Evolutionary conservation across 2,113 vertebrate genomes (phyloP).

Genomic region (Larimichthys polyactis): DNA sequence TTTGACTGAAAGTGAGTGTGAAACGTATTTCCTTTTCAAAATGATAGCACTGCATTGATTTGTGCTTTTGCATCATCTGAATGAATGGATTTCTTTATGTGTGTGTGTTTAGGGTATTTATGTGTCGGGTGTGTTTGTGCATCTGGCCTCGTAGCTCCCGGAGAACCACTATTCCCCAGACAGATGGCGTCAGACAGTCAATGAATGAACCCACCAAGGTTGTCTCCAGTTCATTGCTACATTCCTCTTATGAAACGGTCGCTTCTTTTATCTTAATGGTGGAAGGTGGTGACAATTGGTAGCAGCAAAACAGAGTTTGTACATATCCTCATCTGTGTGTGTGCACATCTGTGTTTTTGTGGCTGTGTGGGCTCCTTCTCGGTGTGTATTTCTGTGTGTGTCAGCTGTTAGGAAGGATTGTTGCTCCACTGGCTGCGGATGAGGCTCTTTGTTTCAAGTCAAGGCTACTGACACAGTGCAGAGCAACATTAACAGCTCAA

Average conservation of each 20-base stretch:
- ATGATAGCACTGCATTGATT: not conserved
- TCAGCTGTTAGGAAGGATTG: conserved; percentile 1
- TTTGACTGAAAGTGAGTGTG: not conserved
- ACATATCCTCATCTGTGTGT: not conserved
- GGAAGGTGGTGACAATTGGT: not conserved
- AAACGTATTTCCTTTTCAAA: not conserved
- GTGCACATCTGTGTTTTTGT: not conserved
- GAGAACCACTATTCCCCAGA: not conserved
- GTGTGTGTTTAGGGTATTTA: not conserved
- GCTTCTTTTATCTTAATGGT: conserved; percentile 36
- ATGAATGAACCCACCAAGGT: conserved; percentile 35
- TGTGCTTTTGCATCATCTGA: not conserved
- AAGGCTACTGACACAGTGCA: conserved; percentile 30
- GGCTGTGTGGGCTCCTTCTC: conserved; percentile 1
- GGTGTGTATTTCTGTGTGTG: not conserved
- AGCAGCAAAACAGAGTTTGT: conserved; percentile 11
- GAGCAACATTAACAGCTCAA: conserved; percentile 13
- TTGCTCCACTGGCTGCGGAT: conserved; percentile 22
- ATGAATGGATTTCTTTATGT: conserved; percentile 12
- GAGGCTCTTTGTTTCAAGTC: conserved; percentile 45
- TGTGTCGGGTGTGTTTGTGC: conserved; percentile 19
- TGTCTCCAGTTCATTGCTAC: conserved; percentile 26
- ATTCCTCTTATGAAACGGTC: conserved; percentile 11
- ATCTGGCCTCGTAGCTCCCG: not conserved
- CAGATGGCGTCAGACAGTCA: conserved; percentile 21